phyloP scores from a whole-genome alignment of 2,888 invertebrate species.

The Hipparchia semele region DNA sequence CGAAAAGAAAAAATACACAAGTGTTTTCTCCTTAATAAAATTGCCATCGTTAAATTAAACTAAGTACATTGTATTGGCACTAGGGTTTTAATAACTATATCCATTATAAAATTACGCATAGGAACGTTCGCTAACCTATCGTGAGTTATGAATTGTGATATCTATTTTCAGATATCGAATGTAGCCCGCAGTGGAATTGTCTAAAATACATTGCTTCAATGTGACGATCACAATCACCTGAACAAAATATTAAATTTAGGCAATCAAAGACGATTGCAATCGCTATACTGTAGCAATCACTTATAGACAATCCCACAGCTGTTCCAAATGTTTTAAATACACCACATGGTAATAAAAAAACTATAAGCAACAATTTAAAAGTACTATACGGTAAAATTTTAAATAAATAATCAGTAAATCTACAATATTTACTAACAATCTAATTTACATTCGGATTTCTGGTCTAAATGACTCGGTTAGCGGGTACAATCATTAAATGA shows the following conservation, averaged over 20 bases:
- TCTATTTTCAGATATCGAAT: neutral
- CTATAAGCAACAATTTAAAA: neutral
- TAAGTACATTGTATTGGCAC: neutral
- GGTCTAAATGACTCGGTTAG: neutral
- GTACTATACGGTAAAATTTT: neutral
- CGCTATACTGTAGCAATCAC: no score
- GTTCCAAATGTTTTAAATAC: neutral
- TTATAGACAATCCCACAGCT: no score
- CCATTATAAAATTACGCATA: neutral
- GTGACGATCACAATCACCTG: no score
- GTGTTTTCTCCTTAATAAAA: neutral
- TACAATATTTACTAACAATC: conserved; percentile 3
- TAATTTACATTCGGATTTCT: neutral
- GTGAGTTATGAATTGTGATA: neutral
- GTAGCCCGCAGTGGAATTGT: neutral
- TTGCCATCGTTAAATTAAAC: neutral
- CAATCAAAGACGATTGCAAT: no score
- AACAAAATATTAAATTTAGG: no score
- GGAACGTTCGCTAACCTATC: conserved; percentile 3
- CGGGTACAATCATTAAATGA: neutral
- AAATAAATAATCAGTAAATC: neutral
- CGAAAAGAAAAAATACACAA: neutral
- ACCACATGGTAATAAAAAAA: neutral
- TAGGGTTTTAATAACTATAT: neutral
- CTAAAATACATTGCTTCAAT: no score